Conservation (phyloP, 2,797 vertebrate species). For the Paramormyrops hopkinsi region DNA sequence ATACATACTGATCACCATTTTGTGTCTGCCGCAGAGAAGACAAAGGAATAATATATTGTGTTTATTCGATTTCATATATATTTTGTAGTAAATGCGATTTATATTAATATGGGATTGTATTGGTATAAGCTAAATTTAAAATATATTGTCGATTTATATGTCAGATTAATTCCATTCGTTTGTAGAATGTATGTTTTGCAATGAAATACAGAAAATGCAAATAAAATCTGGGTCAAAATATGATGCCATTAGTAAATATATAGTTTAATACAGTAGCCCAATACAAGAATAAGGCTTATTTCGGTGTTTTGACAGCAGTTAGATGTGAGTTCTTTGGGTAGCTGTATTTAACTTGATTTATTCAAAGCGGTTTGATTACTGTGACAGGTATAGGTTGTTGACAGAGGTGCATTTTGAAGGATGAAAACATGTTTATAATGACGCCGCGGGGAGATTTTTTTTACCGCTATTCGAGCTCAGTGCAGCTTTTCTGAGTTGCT, state of each 20-base stretch:
- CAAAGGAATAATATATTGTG: conserved; percentile 25
- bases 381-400: not conserved
- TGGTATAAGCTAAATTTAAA: not conserved
- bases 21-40: conserved; percentile 25
- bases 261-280: not conserved
- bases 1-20: conserved; percentile 28
- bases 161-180: not conserved
- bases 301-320: not conserved
- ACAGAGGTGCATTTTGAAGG: not conserved
- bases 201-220: not conserved
- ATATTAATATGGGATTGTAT: not conserved
- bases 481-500: not conserved
- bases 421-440: not conserved
- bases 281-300: not conserved
- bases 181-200: not conserved
- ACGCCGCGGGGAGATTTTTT: not conserved
- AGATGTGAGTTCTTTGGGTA: too few relatives aligned
- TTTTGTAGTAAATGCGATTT: not conserved
- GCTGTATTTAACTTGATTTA: not conserved
- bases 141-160: not conserved
- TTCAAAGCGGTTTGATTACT: not conserved
- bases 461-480: not conserved
- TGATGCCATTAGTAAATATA: not conserved
- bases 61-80: not conserved
- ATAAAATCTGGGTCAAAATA: not conserved